Percentiles rank a stretch among this genome's conserved stretches.
Conservation (phyloP, 2,797 vertebrate species). For the Lacerta agilis region DNA sequence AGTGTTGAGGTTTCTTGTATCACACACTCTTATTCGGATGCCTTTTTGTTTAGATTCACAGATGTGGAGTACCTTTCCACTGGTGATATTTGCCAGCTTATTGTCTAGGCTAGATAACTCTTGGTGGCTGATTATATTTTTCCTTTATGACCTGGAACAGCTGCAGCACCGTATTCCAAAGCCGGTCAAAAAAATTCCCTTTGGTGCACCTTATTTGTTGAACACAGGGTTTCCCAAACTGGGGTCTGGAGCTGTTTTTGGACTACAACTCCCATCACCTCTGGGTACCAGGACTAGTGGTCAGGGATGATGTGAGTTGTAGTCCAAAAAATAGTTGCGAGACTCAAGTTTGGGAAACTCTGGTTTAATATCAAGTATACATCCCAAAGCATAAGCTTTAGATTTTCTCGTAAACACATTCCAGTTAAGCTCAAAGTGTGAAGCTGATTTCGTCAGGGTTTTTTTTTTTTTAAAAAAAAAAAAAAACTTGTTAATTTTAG, state of each 20-base stretch:
- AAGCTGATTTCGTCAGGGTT: not conserved
- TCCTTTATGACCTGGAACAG: slow-evolving; percentile 52
- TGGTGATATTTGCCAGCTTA: not conserved
- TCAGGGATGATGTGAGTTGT: too few species aligned
- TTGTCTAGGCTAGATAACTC: not conserved
- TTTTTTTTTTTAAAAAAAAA: not conserved
- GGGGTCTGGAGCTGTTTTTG: too few species aligned
- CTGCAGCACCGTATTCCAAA: slow-evolving; percentile 30
- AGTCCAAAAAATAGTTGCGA: too few species aligned
- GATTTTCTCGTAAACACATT: not conserved
- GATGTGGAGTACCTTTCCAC: not conserved
- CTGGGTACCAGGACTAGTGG: too few species aligned
- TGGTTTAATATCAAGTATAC: not conserved
- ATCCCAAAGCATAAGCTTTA: not conserved
- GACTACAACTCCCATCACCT: too few species aligned
- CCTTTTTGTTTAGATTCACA: not conserved
- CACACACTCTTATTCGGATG: not conserved
- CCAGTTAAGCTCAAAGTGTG: slow-evolving; percentile 7
- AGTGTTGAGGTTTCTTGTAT: slow-evolving; percentile 54
- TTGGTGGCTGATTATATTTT: not conserved
- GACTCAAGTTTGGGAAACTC: too few species aligned
- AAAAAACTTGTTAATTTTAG: not conserved
- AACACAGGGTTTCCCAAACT: not conserved
- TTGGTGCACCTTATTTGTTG: not conserved
- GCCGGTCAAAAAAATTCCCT: slow-evolving; percentile 43